Evolutionary conservation across 2,113 vertebrate species (phyloP).

Genomic region (Carassius auratus): DNA sequence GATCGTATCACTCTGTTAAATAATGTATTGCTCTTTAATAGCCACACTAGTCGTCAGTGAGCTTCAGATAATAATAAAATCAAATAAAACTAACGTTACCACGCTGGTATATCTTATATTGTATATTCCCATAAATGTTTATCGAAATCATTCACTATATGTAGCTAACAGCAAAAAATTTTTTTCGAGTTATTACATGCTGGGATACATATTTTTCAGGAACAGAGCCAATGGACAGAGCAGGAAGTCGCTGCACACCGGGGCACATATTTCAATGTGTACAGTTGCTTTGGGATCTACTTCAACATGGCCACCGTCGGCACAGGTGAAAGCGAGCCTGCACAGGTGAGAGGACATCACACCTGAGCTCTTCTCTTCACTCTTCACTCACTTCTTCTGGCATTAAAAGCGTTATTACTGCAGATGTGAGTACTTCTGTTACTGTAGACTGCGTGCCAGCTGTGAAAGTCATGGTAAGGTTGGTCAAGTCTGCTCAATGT

Average conservation of each 20-base stretch:
- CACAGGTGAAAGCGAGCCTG: conserved; percentile 54
- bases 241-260: conserved; percentile 5
- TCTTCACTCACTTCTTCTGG: background rate
- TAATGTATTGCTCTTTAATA: background rate
- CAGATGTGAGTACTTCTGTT: background rate
- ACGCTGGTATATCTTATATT: background rate
- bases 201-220: background rate
- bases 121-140: background rate
- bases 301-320: conserved; percentile 61
- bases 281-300: conserved; percentile 1
- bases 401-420: background rate
- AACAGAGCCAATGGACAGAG: conserved; percentile 42
- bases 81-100: background rate
- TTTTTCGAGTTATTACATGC: background rate
- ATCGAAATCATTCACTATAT: background rate
- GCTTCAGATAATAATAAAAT: background rate
- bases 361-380: background rate
- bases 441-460: background rate
- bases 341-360: conserved; percentile 52
- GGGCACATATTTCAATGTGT: conserved; percentile 30
- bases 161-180: background rate
- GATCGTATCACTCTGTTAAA: background rate
- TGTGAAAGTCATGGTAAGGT: background rate
- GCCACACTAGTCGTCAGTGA: background rate
- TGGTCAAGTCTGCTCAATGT: too few species aligned